Evolutionary conservation across 2,113 vertebrate genomes (phyloP).

Genomic region (Otocyon megalotis): DNA sequence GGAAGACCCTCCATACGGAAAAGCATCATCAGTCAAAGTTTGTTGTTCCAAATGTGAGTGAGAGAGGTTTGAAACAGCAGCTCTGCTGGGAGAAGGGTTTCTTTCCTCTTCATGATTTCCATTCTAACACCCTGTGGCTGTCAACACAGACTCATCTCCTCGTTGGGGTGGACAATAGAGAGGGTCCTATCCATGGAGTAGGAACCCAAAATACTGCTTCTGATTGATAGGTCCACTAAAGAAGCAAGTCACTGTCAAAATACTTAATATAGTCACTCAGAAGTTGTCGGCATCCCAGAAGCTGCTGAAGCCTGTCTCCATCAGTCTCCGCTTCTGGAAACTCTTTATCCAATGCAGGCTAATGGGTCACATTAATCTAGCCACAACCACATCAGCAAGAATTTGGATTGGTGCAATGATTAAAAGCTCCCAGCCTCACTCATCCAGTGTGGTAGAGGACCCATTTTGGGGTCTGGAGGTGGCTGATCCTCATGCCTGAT

Average conservation of each 20-base stretch:
- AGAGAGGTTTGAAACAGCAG: neutral
- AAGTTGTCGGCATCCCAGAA: neutral
- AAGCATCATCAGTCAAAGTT: neutral
- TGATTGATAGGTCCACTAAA: neutral
- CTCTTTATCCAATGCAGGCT: neutral
- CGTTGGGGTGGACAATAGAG: neutral
- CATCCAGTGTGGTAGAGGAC: neutral
- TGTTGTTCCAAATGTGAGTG: neutral
- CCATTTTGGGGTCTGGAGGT: neutral
- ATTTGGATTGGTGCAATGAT: neutral
- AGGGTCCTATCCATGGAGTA: neutral
- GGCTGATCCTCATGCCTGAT: neutral
- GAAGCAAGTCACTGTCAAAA: neutral
- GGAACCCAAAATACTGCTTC: neutral
- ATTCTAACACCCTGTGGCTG: neutral
- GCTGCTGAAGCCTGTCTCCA: neutral
- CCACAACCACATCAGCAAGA: rapidly evolving
- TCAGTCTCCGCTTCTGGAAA: neutral
- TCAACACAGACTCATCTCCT: neutral
- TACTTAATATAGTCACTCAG: neutral
- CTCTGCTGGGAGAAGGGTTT: neutral
- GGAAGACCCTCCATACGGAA: neutral
- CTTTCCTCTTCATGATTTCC: neutral
- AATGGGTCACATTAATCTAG: neutral
- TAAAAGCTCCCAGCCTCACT: neutral